phyloP scores from a whole-genome alignment of 2,888 invertebrate genomes.

The Isotomurus palustris region DNA sequence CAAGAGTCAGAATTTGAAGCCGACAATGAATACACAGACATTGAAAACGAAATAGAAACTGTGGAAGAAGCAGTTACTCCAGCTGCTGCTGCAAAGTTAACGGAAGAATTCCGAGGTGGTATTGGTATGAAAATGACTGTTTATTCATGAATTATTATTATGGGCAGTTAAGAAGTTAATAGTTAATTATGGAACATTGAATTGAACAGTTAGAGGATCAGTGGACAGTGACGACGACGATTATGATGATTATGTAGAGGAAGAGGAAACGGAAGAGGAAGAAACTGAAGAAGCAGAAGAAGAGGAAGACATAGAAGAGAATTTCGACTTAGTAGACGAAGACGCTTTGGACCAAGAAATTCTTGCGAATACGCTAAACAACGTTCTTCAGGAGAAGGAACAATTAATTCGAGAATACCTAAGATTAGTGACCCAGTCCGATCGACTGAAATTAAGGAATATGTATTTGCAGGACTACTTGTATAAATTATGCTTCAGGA shows the following conservation, averaged over 20 bases:
- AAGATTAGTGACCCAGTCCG: background rate
- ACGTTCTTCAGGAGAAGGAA: background rate
- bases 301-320: conserved; percentile 3
- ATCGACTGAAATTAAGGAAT: background rate
- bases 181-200: no score
- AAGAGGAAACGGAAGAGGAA: conserved; percentile 3
- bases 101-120: no score
- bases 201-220: conserved; percentile 3
- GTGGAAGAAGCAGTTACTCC: no score
- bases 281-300: background rate
- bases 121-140: background rate
- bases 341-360: background rate
- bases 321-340: background rate
- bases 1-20: background rate
- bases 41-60: no score
- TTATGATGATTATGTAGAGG: background rate
- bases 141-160: no score
- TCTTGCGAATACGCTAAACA: background rate
- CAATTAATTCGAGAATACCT: background rate
- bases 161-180: no score
- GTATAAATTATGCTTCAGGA: background rate
- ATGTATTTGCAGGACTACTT: conserved; percentile 1
- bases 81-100: no score
- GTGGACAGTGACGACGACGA: no score
- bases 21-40: background rate